phyloP scores from a whole-genome alignment of 2,113 vertebrate species.

The Poecile atricapillus region DNA sequence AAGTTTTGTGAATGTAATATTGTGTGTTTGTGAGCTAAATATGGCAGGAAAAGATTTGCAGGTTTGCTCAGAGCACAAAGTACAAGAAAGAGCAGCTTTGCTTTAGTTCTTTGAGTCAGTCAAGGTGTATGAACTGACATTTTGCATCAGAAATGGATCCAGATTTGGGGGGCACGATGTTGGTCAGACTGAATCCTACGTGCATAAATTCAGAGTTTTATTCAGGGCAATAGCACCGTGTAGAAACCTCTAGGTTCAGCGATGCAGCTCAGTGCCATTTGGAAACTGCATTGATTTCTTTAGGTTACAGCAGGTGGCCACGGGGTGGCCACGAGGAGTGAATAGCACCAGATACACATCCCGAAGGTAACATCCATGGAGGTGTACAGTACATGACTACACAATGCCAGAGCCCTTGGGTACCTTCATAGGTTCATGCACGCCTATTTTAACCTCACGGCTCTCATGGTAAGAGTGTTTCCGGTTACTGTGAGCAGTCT shows the following conservation, averaged over 20 bases:
- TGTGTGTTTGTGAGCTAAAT: slow-evolving; percentile 62
- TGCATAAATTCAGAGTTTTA: slow-evolving; percentile 62
- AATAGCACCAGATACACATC: slow-evolving; percentile 76
- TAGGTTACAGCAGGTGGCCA: slow-evolving; percentile 65
- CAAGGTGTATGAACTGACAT: slow-evolving; percentile 12
- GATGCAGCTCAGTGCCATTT: slow-evolving; percentile 55
- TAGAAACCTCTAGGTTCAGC: slow-evolving; percentile 59
- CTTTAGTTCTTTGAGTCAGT: slow-evolving; percentile 51
- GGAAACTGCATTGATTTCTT: slow-evolving; percentile 57
- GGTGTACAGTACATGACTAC: slow-evolving; percentile 55
- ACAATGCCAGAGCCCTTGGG: slow-evolving; percentile 74
- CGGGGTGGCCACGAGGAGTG: slow-evolving; percentile 45
- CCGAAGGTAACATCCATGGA: slow-evolving; percentile 55
- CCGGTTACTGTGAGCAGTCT: slow-evolving; percentile 34
- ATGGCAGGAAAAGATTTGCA: slow-evolving; percentile 68
- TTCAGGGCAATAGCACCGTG: slow-evolving; percentile 76
- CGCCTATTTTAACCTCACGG: neutral
- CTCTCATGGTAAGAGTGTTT: neutral
- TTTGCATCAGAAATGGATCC: slow-evolving; percentile 56
- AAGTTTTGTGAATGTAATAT: slow-evolving; percentile 69
- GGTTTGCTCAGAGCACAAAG: slow-evolving; percentile 62
- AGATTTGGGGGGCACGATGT: slow-evolving; percentile 49
- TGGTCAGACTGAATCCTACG: slow-evolving; percentile 54
- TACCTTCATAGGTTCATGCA: neutral
- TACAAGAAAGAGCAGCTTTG: slow-evolving; percentile 62